A percentile compares a stretch with the other conserved stretches of the same genome.
These are phyloP conservation scores for Campoplex capitator DNA, from an alignment of 2,888 invertebrate genomes.

Conservation along the genomic window DNA sequence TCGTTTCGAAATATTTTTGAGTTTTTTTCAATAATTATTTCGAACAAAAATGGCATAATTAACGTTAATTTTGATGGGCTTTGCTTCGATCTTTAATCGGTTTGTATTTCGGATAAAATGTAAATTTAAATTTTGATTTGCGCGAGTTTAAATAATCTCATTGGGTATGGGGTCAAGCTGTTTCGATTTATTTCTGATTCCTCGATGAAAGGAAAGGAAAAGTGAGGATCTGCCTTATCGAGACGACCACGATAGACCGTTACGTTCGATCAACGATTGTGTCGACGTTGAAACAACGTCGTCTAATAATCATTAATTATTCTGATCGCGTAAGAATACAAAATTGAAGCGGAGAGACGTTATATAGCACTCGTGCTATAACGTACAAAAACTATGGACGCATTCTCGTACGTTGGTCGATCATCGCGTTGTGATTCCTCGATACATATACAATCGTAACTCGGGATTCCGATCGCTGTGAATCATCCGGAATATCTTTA, in stretches of 20 bases:
- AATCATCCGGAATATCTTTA: slow-evolving; percentile 56
- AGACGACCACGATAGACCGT: slow-evolving; percentile 40
- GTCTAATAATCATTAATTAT: slow-evolving; percentile 44
- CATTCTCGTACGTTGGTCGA: slow-evolving; percentile 43
- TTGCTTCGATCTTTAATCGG: too few species aligned
- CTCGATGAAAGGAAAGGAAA: slow-evolving; percentile 19
- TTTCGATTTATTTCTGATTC: neutral
- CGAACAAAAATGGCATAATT: too few species aligned
- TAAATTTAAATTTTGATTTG: neutral
- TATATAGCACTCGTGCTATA: slow-evolving; percentile 23
- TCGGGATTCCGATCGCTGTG: slow-evolving; percentile 57
- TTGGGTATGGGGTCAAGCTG: neutral
- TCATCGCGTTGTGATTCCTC: slow-evolving; percentile 41
- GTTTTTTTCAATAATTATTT: too few species aligned
- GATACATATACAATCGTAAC: slow-evolving; percentile 43
- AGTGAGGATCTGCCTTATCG: slow-evolving; percentile 26
- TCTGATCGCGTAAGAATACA: slow-evolving; percentile 51
- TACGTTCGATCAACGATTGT: slow-evolving; percentile 40
- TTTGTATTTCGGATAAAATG: neutral
- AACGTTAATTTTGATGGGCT: too few species aligned
- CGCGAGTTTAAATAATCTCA: neutral
- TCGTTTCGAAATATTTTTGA: too few species aligned
- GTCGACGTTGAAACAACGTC: neutral
- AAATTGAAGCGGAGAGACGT: slow-evolving; percentile 36
- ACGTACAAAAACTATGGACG: slow-evolving; percentile 41